These are phyloP conservation scores for Lepidotrigona ventralis DNA, from an alignment of 1,140 invertebrate genomes.

Conservation along the genomic window DNA sequence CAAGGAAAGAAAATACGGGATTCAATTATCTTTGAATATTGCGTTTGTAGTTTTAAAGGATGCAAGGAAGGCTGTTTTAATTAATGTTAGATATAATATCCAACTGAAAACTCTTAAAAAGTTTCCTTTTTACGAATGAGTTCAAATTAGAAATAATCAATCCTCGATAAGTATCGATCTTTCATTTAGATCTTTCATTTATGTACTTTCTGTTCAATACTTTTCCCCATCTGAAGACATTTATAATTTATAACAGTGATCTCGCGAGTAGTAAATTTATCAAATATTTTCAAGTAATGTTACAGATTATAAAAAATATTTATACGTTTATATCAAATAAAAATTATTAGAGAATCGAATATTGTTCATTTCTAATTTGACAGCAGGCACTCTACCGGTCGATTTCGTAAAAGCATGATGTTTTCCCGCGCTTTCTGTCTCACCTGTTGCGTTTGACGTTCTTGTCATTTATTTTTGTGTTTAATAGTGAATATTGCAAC, in stretches of 20 bases:
- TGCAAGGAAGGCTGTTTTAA: not conserved
- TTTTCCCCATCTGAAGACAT: not conserved
- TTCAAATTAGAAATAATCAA: not conserved
- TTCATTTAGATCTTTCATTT: no score
- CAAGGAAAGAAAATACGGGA: not conserved
- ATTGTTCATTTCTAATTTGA: not conserved
- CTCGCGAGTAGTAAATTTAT: no score
- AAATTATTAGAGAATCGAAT: not conserved
- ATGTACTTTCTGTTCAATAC: not conserved
- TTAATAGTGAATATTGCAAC: not conserved
- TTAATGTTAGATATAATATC: not conserved
- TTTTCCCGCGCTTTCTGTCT: conserved; percentile 40
- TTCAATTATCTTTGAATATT: not conserved
- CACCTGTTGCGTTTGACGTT: conserved; percentile 55
- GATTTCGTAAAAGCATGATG: conserved; percentile 1
- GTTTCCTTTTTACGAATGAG: not conserved
- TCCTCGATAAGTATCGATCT: not conserved
- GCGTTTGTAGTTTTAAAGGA: not conserved
- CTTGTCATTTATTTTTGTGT: not conserved
- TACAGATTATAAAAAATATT: not conserved
- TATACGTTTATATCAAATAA: not conserved
- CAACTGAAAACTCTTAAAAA: not conserved
- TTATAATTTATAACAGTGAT: not conserved
- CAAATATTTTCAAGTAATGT: no score
- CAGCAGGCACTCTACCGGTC: not conserved